Conservation (phyloP, 2,113 vertebrate genomes). For the Tragelaphus imberbis region DNA sequence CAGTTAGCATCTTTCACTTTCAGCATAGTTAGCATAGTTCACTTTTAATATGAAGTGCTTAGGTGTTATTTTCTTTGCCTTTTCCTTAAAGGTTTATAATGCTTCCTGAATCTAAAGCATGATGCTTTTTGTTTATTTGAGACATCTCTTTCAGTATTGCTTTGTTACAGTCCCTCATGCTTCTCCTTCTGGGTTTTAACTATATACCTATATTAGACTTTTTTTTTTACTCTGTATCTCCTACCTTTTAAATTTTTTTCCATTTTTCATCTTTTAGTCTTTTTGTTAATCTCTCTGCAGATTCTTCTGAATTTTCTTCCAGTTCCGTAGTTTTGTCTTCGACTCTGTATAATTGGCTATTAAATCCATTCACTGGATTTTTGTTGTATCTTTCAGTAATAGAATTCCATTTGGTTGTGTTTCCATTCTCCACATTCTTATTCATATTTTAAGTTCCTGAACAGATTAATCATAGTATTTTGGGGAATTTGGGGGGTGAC, state of each 20-base stretch:
- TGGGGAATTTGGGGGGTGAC: background rate
- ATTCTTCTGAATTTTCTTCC: background rate
- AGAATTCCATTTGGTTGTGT: background rate
- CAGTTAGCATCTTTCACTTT: background rate
- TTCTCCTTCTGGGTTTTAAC: background rate
- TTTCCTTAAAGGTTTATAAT: background rate
- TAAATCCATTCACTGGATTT: background rate
- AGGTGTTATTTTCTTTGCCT: background rate
- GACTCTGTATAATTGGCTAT: background rate
- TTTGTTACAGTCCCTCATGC: background rate
- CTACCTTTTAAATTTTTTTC: background rate
- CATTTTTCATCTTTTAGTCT: background rate
- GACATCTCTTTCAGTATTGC: background rate
- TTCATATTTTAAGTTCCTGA: background rate
- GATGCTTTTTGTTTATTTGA: background rate
- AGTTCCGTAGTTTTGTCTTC: background rate
- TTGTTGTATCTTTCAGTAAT: background rate
- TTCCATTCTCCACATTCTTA: background rate
- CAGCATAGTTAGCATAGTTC: background rate
- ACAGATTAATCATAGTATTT: background rate
- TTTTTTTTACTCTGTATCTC: background rate
- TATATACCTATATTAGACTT: background rate
- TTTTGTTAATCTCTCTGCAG: background rate
- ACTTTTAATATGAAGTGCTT: background rate
- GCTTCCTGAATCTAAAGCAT: background rate